Base-by-base conservation (phyloP, 2,888 invertebrate genomes). In the Nomada goodeniana region DNA sequence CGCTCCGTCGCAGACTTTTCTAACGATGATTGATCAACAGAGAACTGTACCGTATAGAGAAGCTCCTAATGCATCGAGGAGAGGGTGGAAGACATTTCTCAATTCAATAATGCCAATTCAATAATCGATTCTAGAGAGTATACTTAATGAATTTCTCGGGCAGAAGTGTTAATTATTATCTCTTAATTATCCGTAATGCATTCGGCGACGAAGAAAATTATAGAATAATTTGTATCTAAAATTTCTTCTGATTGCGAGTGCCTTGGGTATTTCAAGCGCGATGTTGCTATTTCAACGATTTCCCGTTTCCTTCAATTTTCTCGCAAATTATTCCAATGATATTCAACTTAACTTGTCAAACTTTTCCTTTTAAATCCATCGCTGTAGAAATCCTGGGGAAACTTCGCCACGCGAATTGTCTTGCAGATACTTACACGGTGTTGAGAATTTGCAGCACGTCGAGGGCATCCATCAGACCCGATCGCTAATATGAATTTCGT, bases 401-500 rank as follows among this genome's bases (percentile, higher is more conserved):
- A 36, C 36, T 36, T 36, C 36, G 36, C 36, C 36, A 36, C 36
- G 36, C 36, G 9, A 7, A 7, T 36, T 36, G 36, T 36, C 36
- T 36, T 7, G 36, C 36, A 36, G 7, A 36, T 36, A 36, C 36
- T 7, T 36, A 36, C 29, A 29, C 36, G 7, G 36, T 26, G 11
- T 11, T 55, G 29, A 47, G 59, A 42, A n/a, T 72, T 76, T n/a
- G 55, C 59, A 26, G 69, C 79, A 70, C 71, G 81, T 70, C 50
- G 23, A 59, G 44, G 44, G 55, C 60, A 80, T 78, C 81, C 69
- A 81, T 68, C 77, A 76, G 55, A 26, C 64, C 44, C 42, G 65
- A 52, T 55, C 44, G 70, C 68, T 61, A 73, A 80, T 82, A 82
- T 61, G 74, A 80, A 80, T 82, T 82, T 76, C 64, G 76, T 20